Percentiles rank a stretch among this genome's conserved stretches.
Conservation (phyloP, 2,888 invertebrate species). For the Cynaeus angustus region DNA sequence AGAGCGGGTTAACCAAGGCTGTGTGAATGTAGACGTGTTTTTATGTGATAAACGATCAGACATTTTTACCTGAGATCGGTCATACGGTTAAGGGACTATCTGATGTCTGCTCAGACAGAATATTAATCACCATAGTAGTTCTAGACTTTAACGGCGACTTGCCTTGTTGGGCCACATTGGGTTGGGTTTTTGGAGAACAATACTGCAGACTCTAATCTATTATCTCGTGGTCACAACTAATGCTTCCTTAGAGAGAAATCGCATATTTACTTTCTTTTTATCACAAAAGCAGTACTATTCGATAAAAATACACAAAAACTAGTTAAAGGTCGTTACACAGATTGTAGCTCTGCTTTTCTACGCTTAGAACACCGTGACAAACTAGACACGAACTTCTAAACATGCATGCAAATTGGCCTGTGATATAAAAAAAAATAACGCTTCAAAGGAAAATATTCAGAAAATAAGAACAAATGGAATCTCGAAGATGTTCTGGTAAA, state of each 20-base stretch:
- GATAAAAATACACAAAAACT: constrained; percentile 1
- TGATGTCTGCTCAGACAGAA: constrained; percentile 16
- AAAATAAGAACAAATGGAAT: too few species aligned
- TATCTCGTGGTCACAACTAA: background rate
- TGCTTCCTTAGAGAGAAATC: background rate
- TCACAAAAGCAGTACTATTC: background rate
- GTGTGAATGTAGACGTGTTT: constrained; percentile 22
- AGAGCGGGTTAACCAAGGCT: constrained; percentile 5
- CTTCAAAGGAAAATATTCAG: too few species aligned
- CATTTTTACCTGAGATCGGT: constrained; percentile 15
- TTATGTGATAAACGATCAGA: constrained; percentile 13
- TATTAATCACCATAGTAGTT: constrained; percentile 13
- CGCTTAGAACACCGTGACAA: too few species aligned
- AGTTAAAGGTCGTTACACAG: constrained; percentile 8
- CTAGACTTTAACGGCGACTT: constrained; percentile 6
- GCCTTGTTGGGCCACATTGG: constrained; percentile 10
- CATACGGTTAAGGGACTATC: constrained; percentile 15
- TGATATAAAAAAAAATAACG: too few species aligned
- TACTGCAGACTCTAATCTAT: too few species aligned
- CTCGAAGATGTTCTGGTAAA: background rate
- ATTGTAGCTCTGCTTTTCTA: background rate
- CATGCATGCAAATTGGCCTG: too few species aligned
- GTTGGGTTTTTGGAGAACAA: constrained; percentile 9
- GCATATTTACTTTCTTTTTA: constrained; percentile 1
- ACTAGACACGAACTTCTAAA: too few species aligned